Evolutionary conservation across 2,797 vertebrate genomes (phyloP).

Genomic region (Oophaga sylvatica): DNA sequence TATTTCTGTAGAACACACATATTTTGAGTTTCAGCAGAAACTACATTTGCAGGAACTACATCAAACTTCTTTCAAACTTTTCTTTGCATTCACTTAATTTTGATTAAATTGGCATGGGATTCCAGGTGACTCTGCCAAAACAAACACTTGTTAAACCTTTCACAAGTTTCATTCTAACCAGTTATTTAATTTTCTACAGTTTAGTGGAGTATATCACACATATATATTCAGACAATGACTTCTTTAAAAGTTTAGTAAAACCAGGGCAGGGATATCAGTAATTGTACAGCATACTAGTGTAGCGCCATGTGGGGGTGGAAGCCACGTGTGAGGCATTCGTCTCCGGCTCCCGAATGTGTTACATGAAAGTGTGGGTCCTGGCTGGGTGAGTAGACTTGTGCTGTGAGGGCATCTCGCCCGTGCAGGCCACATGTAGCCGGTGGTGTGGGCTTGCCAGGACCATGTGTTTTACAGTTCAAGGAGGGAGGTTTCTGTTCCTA

Average conservation of each 20-base stretch:
- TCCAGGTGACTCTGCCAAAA: not conserved
- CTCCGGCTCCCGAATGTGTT: no score
- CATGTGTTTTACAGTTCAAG: no score
- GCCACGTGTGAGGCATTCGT: no score
- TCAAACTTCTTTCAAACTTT: conserved; percentile 6
- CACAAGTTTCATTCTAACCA: conserved; percentile 2
- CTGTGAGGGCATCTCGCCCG: no score
- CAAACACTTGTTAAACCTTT: conserved; percentile 17
- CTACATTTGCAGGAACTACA: conserved; percentile 1
- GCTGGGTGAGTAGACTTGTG: no score
- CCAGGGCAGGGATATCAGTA: not conserved
- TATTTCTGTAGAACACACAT: not conserved
- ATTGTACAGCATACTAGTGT: not conserved
- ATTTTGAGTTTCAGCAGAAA: not conserved
- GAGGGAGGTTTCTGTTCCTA: no score
- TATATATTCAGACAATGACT: not conserved
- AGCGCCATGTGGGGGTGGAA: no score
- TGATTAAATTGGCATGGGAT: not conserved
- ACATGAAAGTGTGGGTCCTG: no score
- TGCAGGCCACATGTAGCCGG: no score
- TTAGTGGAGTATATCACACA: not conserved
- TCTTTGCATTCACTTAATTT: conserved; percentile 17
- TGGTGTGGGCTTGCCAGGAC: no score
- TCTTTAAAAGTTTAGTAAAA: not conserved
- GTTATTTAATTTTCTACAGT: conserved; percentile 6